Percentiles rank a stretch among this genome's conserved stretches.
Evolutionary conservation across 2,888 invertebrate species (phyloP).

Genomic region (Caenorhabditis sp.): DNA sequence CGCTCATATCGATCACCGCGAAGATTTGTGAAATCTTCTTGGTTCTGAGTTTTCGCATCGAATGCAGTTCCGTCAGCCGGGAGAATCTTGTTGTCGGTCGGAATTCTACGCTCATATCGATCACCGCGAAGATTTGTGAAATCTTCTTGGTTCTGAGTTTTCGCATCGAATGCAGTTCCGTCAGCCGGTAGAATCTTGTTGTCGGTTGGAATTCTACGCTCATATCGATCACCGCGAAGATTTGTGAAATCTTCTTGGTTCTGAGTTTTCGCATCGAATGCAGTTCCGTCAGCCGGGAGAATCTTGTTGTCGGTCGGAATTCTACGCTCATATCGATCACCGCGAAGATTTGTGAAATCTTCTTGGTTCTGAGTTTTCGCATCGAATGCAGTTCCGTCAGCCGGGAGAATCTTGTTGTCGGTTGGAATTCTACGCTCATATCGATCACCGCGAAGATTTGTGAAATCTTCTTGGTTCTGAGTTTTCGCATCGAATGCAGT

Average conservation of each 20-base stretch:
- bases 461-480: slow-evolving; percentile 17
- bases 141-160: slow-evolving; percentile 20
- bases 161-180: slow-evolving; percentile 9
- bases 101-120: slow-evolving; percentile 10
- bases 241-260: slow-evolving; percentile 15
- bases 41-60: slow-evolving; percentile 13
- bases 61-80: slow-evolving; percentile 14
- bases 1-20: slow-evolving; percentile 13
- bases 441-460: slow-evolving; percentile 8
- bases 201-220: slow-evolving; percentile 11
- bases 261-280: slow-evolving; percentile 5
- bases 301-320: slow-evolving; percentile 34
- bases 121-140: slow-evolving; percentile 16
- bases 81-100: slow-evolving; percentile 22
- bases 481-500: background rate
- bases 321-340: slow-evolving; percentile 38
- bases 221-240: slow-evolving; percentile 11
- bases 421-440: slow-evolving; percentile 7
- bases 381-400: slow-evolving; percentile 28
- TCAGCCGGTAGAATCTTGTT: slow-evolving; percentile 19
- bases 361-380: slow-evolving; percentile 22
- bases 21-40: slow-evolving; percentile 19
- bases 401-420: slow-evolving; percentile 24
- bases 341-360: slow-evolving; percentile 16
- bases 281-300: slow-evolving; percentile 15